These are phyloP conservation scores for Diplodus sargus DNA, from an alignment of 2,797 vertebrate species.

Conservation along the genomic window DNA sequence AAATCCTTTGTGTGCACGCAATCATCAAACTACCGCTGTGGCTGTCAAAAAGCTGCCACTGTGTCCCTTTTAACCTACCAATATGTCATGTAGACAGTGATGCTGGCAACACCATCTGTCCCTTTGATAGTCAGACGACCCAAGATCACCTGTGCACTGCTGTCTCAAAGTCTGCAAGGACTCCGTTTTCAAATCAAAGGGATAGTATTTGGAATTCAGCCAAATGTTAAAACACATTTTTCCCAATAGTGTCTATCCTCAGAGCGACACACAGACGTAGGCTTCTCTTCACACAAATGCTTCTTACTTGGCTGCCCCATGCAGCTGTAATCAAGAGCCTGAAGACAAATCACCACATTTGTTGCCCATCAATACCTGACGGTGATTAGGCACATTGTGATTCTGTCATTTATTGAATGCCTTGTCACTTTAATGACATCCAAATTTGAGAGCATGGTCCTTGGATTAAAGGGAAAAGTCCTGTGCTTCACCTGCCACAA, in stretches of 20 bases:
- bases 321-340: constrained; percentile 12
- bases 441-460: constrained; percentile 73
- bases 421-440: constrained; percentile 69
- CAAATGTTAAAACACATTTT: background rate
- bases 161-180: constrained; percentile 12
- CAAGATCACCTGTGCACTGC: constrained; percentile 26
- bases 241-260: background rate
- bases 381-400: constrained; percentile 50
- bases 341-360: constrained; percentile 12
- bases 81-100: constrained; percentile 35
- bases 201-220: constrained; percentile 22
- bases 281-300: background rate
- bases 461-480: constrained; percentile 77
- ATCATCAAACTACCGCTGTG: constrained; percentile 15
- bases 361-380: constrained; percentile 23
- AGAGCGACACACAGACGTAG: background rate
- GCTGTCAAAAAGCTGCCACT: constrained; percentile 38
- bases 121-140: constrained; percentile 51
- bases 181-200: constrained; percentile 18
- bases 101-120: constrained; percentile 60
- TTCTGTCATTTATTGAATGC: constrained; percentile 70
- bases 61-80: constrained; percentile 56
- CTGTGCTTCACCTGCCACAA: constrained; percentile 71
- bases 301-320: background rate
- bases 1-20: background rate